Evolutionary conservation across 2,888 invertebrate genomes (phyloP), one percentile per base, ranked within the genome.

Genomic region (Drosophila infuscata): DNA sequence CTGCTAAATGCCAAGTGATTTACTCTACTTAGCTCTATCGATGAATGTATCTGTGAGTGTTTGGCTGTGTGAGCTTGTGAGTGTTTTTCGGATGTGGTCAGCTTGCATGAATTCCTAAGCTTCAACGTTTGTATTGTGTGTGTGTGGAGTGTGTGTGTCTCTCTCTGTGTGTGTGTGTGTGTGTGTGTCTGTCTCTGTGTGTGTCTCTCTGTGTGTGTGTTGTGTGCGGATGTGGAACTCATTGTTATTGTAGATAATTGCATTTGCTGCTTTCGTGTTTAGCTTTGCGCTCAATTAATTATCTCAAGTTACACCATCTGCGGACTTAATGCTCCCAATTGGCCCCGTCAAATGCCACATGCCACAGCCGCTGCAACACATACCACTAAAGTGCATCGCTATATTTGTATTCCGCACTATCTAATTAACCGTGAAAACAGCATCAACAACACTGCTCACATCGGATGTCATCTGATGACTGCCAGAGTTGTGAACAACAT

Each of bases 261-360:
- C 86, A 83, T 85, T 85, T 81, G 81, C 68, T 70, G 74, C 69
- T 87, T 57, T 88, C 81, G 74, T 85, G 90, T 89, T 88, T 82
- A 75, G 86, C 72, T 88, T 86, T 74, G 83, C 79, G 82, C 87
- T 88, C 86, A 90, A 87, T 87, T 87, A 90, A 87, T 87, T 90
- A 90, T 88, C 86, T 83, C 76, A 88, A 87, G 83, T 83, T 85
- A 53, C 69, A 75, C 85, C 89, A 84, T 89, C 89, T 87, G 68
- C 69, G 82, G 73, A 84, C 82, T 87, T 83, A 82, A 61, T 76
- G 70, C 61, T 46, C 68, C 71, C 61, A 71, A 73, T 83, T 70
- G 84, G 87, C 69, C 74, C 53, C 46, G 25, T 46, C 46, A 46
- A 46, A 46, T 51, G 81, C 79, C 81, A 81, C 69, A 72, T 73